Conservation (phyloP, 2,797 vertebrate genomes). For the Syngnathus acus region DNA sequence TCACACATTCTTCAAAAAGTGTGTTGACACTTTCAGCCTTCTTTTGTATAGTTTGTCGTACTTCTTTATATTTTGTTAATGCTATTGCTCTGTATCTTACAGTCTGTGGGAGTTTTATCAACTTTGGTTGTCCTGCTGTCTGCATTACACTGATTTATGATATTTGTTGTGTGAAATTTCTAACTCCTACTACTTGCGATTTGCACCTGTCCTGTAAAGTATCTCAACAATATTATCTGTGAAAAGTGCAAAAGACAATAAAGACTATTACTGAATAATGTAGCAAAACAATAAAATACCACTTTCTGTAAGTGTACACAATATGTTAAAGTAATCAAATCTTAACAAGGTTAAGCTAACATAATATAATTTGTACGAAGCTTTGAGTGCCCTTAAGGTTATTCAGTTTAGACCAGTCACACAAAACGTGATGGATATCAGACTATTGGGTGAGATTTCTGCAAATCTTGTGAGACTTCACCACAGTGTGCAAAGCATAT, state of each 20-base stretch:
- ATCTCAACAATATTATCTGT: neutral
- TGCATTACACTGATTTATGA: neutral
- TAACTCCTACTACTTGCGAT: conserved; percentile 1
- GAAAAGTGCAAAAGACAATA: neutral
- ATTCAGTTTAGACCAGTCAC: no score
- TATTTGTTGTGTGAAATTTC: neutral
- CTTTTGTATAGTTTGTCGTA: neutral
- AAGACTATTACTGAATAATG: neutral
- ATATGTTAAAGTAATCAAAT: no score
- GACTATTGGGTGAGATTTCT: no score
- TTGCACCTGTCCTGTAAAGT: neutral
- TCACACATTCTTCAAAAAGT: no score
- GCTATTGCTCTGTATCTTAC: neutral
- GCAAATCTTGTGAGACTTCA: no score
- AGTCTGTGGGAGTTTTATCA: conserved; percentile 1
- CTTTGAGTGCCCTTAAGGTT: no score
- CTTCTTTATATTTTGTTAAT: neutral
- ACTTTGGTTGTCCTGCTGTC: neutral
- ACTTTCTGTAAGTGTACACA: neutral
- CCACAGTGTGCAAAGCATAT: no score
- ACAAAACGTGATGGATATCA: no score
- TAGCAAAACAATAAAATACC: neutral
- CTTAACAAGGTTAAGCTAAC: no score
- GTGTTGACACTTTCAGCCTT: neutral
- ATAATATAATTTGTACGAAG: no score